Conservation (phyloP, 1,140 invertebrate genomes). For the Drosophila arizonae region DNA sequence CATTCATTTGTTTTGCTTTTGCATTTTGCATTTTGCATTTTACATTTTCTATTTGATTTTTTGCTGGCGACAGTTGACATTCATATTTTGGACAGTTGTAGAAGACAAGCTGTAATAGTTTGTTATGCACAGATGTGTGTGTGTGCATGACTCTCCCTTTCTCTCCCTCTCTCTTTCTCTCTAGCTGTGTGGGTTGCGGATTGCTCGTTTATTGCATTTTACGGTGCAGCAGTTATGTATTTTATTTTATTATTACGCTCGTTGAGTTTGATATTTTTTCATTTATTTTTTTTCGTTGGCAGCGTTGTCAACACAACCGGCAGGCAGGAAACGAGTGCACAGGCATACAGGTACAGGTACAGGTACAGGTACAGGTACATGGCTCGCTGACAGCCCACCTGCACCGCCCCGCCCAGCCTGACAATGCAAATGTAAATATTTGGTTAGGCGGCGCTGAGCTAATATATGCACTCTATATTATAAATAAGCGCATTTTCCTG, state of each 20-base stretch:
- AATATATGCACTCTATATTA: conserved; percentile 35
- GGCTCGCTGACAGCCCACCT: not conserved
- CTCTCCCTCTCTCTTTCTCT: too few species aligned
- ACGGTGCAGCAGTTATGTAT: conserved; percentile 46
- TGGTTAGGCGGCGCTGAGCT: conserved; percentile 18
- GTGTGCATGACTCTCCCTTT: not conserved
- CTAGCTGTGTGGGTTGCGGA: conserved; percentile 26
- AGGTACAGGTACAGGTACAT: not conserved
- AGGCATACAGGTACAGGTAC: too few species aligned
- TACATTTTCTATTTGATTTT: not conserved
- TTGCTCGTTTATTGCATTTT: conserved; percentile 69
- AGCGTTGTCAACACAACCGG: conserved; percentile 34
- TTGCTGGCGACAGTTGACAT: conserved; percentile 37
- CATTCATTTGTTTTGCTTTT: conserved; percentile 14
- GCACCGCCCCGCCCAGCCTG: not conserved
- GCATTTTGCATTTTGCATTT: not conserved
- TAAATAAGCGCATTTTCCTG: conserved; percentile 44
- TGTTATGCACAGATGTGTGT: conserved; percentile 7
- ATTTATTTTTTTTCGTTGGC: conserved; percentile 1
- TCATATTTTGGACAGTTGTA: conserved; percentile 21
- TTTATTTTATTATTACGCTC: conserved; percentile 58
- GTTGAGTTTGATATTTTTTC: conserved; percentile 18
- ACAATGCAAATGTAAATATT: conserved; percentile 62
- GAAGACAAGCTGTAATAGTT: conserved; percentile 13
- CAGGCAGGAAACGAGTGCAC: not conserved